Conservation (phyloP, 1,140 invertebrate genomes). For the Achroia grisella region DNA sequence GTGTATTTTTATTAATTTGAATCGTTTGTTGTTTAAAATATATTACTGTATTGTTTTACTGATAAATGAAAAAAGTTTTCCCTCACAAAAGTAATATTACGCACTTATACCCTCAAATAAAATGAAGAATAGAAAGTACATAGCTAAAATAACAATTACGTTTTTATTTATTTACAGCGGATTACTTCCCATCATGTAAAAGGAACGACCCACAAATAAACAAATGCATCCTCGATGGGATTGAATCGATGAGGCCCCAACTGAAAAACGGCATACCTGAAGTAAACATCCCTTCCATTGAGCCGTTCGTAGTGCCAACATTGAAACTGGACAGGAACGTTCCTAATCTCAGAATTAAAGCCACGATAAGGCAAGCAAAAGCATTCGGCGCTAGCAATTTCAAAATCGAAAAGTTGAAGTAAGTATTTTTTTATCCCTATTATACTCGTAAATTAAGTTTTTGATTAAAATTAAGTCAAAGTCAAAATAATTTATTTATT, state of each 20-base stretch:
- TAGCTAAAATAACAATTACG: too few relatives aligned
- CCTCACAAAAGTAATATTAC: too few relatives aligned
- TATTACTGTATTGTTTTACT: too few relatives aligned
- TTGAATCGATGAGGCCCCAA: slow-evolving; percentile 75
- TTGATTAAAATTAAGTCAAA: too few relatives aligned
- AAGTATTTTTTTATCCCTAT: slow-evolving; percentile 28
- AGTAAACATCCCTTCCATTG: slow-evolving; percentile 77
- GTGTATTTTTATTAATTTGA: too few relatives aligned
- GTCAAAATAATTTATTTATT: background rate
- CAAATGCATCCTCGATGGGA: slow-evolving; percentile 75
- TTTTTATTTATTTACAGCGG: slow-evolving; percentile 50
- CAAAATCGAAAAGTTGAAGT: slow-evolving; percentile 78
- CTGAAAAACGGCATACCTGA: slow-evolving; percentile 78
- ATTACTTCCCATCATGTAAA: slow-evolving; percentile 76
- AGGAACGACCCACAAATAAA: slow-evolving; percentile 75
- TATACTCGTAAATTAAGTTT: background rate
- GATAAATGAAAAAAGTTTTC: too few relatives aligned
- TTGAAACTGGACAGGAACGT: slow-evolving; percentile 78
- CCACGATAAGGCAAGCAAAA: slow-evolving; percentile 78
- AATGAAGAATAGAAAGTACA: too few relatives aligned
- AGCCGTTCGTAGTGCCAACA: slow-evolving; percentile 77
- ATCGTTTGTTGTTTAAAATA: too few relatives aligned
- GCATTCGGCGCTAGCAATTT: slow-evolving; percentile 77
- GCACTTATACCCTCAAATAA: too few relatives aligned
- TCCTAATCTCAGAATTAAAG: slow-evolving; percentile 79